Evolutionary conservation across 2,113 vertebrate genomes (phyloP), one percentile per base, ranked within the genome.

Genomic region (Melanerpes formicivorus): DNA sequence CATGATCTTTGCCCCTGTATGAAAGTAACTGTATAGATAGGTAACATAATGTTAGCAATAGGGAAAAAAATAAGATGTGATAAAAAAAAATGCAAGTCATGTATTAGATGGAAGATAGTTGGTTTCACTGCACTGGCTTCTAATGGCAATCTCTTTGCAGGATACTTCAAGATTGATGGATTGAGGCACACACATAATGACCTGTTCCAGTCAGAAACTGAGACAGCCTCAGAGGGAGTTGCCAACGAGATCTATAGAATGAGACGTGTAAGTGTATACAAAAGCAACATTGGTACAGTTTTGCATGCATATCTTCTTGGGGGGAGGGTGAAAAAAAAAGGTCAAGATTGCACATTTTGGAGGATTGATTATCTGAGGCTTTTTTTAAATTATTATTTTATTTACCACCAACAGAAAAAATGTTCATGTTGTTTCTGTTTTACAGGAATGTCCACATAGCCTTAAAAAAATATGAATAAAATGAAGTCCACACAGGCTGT

Each of bases 401-500:
- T 95, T 92, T 91, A 89, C 90, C 64, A 90, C 50, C 78, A 80
- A 54, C 16, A 76, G 74, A 40, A 91, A 42, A 60, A 90, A 81
- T 30, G 70, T 48, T 88, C 30, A 34, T 77, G 79, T 90, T 84
- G 46, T 84, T 95, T 94, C 73, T 90, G 50, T 76, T 93, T 95
- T 73, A 82, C 74, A 86, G 86, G 46, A 27, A 90, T 82, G 90
- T 82, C 76, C 70, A 83, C 54, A n/a, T 32, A 91, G 48, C 66
- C 76, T 93, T 90, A 91, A 83, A 89, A 92, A 88, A 80, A 15
- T 79, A 76, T 83, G 91, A 94, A 94, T 92, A 96, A 93, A 93
- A 92, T 54, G 44, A 80, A 55, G 78, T 72, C 79, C 65, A 44
- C 12, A 2, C 77, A 83, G 60, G 56, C 72, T 85, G 48, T 92